phyloP scores from a whole-genome alignment of 2,113 vertebrate genomes.

The Notarius quadriscutis region DNA sequence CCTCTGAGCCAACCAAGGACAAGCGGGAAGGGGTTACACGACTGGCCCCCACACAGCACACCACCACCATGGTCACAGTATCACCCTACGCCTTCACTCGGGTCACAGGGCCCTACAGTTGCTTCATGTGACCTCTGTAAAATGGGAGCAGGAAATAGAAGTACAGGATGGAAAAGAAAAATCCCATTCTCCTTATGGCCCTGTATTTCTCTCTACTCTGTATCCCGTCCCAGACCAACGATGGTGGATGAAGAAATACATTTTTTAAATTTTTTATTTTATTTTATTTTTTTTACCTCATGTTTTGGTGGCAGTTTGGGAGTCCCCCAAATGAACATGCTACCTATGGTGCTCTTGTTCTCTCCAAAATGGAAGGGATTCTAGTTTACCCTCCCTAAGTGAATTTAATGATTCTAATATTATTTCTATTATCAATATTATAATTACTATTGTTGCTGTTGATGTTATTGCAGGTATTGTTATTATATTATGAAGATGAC shows the following conservation, averaged over 20 bases:
- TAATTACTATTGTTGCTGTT: conserved; percentile 81
- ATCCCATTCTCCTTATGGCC: conserved; percentile 1
- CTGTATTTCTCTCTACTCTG: conserved; percentile 37
- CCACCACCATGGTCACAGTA: conserved; percentile 89
- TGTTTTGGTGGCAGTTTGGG: conserved; percentile 77
- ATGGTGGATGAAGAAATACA: conserved; percentile 49
- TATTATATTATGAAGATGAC: conserved; percentile 76
- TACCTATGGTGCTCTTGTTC: conserved; percentile 81
- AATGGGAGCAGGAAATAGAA: conserved; percentile 36
- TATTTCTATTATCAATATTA: conserved; percentile 80
- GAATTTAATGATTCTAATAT: conserved; percentile 78
- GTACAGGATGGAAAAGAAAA: conserved; percentile 10
- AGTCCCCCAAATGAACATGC: conserved; percentile 63
- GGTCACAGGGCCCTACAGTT: conserved; percentile 96
- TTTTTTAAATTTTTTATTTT: conserved; percentile 51
- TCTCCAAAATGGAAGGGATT: conserved; percentile 71
- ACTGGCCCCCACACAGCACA: conserved; percentile 83
- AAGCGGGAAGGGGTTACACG: conserved; percentile 79
- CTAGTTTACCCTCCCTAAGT: conserved; percentile 77
- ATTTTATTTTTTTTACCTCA: conserved; percentile 78
- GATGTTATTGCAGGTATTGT: conserved; percentile 80
- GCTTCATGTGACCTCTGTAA: conserved; percentile 82
- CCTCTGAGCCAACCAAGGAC: conserved; percentile 76
- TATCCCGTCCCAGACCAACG: conserved; percentile 33
- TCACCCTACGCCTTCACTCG: conserved; percentile 95